phyloP scores from a whole-genome alignment of 53 echinoderm and acorn worm genomes.

The Glandiceps talaboti region DNA sequence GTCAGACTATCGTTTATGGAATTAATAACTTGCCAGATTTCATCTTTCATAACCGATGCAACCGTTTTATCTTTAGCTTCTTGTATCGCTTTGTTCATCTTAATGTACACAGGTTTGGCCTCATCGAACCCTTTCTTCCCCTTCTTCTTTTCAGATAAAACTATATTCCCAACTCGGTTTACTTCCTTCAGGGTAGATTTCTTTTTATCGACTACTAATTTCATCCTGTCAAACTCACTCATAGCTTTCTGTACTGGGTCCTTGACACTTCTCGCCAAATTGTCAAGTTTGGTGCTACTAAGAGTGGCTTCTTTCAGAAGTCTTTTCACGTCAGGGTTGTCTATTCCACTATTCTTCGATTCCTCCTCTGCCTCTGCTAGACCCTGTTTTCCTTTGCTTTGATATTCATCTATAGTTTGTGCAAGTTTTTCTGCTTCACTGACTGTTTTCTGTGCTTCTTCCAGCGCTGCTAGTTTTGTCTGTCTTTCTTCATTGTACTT shows the following conservation, averaged over 20 bases:
- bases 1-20: not conserved
- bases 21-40: not conserved
- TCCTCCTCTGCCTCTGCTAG: not conserved
- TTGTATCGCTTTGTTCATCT: not conserved
- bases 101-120: not conserved
- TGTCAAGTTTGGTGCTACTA: not conserved
- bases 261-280: not conserved
- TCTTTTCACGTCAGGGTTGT: not conserved
- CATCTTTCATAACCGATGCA: not conserved
- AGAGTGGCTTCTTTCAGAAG: not conserved
- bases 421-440: not conserved
- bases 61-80: not conserved
- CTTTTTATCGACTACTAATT: not conserved
- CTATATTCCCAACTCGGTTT: not conserved
- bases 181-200: not conserved
- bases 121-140: not conserved
- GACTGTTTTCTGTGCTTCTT: not conserved
- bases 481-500: not conserved
- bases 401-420: not conserved
- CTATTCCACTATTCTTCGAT: not conserved
- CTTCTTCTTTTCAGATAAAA: not conserved
- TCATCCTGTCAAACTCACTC: not conserved
- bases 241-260: not conserved
- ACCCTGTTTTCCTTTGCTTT: not conserved
- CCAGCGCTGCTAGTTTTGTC: not conserved